Conservation (phyloP, 2,113 vertebrate genomes). For the Hippolais icterina region DNA sequence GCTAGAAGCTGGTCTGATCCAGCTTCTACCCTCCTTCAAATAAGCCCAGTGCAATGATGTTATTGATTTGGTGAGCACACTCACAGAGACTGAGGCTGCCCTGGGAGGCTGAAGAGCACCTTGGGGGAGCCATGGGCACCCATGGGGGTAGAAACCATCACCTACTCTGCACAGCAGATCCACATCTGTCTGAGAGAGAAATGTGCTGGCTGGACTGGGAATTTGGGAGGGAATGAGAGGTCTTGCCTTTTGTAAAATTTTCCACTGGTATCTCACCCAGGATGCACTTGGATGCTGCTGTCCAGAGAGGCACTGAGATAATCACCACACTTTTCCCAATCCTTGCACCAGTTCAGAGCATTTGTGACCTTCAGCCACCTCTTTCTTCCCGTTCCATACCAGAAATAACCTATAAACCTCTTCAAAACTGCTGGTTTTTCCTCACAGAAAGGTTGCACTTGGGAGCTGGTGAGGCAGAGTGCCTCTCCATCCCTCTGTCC, state of each 20-base stretch:
- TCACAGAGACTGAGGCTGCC: background rate
- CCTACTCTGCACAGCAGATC: background rate
- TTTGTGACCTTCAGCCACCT: background rate
- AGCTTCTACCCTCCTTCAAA: background rate
- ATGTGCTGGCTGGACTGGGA: rapidly evolving
- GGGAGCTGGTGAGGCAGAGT: background rate
- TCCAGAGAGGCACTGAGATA: background rate
- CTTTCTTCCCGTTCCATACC: background rate
- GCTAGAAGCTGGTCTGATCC: background rate
- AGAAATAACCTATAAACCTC: background rate
- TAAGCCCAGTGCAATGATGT: background rate
- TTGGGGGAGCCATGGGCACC: background rate
- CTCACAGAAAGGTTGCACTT: background rate
- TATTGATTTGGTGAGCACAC: background rate
- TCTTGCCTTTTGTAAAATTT: background rate
- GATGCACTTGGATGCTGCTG: background rate
- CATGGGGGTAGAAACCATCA: background rate
- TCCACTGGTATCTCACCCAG: background rate
- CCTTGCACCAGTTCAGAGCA: background rate
- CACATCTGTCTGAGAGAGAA: background rate
- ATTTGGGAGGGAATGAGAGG: background rate
- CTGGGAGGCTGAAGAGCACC: background rate
- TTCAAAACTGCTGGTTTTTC: background rate
- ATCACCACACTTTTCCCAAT: background rate
- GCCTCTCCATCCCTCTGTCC: conserved; percentile 4